Percentiles rank a stretch among this genome's conserved stretches.
Evolutionary conservation across 2,888 invertebrate species (phyloP).

Genomic region (Rhyacophila evoluta): DNA sequence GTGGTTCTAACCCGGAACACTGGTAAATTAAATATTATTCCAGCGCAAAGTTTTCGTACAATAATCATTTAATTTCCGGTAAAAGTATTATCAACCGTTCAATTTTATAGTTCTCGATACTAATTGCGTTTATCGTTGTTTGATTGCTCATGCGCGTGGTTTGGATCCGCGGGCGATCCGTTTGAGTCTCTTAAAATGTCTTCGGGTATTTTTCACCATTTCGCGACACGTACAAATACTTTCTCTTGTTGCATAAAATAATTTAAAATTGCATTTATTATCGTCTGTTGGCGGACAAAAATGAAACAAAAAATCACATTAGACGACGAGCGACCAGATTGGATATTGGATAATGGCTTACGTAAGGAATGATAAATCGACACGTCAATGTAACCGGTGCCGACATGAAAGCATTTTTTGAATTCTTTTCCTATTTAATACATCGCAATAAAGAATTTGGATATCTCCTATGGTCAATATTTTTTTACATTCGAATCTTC

Average conservation of each 20-base stretch:
- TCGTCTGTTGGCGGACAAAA: neutral
- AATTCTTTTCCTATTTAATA: neutral
- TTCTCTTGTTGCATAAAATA: neutral
- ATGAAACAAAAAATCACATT: constrained; percentile 2
- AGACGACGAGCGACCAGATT: neutral
- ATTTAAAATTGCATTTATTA: neutral
- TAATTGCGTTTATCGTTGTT: neutral
- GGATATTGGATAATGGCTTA: constrained; percentile 13
- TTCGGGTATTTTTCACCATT: constrained; percentile 6
- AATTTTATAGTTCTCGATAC: neutral
- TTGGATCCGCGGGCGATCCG: neutral
- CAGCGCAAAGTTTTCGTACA: too few species aligned
- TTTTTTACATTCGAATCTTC: neutral
- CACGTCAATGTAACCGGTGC: neutral
- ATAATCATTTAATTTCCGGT: too few species aligned
- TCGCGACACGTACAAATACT: constrained; percentile 3
- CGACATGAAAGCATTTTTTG: neutral
- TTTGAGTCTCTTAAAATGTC: neutral
- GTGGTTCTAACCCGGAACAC: too few species aligned
- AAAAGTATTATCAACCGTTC: neutral
- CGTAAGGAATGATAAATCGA: neutral
- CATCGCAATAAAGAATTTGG: neutral
- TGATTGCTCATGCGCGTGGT: neutral
- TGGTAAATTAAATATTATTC: too few species aligned
- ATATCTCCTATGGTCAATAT: neutral